Base-by-base conservation (phyloP, 2,888 invertebrate species). In the Philereme vetulata region DNA sequence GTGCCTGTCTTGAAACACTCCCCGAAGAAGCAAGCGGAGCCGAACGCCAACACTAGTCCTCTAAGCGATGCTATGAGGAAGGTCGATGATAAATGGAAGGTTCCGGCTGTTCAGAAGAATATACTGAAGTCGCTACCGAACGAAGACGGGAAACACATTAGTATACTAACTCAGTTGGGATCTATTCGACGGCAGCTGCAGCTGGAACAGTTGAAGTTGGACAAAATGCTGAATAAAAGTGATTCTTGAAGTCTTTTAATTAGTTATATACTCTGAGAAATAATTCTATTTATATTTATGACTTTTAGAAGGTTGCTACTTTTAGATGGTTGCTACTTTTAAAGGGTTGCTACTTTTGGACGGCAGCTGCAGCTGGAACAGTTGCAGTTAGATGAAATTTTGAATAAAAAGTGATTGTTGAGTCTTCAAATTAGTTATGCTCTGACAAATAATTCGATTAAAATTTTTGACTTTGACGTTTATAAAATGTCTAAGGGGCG, bases 111-210 rank as follows among this genome's bases (percentile, higher is more conserved):
- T n/a, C 95, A 95, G 76, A 94, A 93, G 80, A 93, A 93, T 77
- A 92, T 93, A 62, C 67, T 94, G 51, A 93, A 92, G 71, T 87
- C 89, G 9, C 62, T 88, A 42, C 84, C 90, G 0, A 86, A 82
- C 7, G 86, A 85, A 4, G 90, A 93, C 48, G 93, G 93, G 9
- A 90, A 89, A 64, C 90, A 85, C 70, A 88, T 94, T 55, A 91
- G 80, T 68, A 94, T 95, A 60, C 72, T 95, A 64, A 95, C 95
- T 0, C 95, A 95, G 75, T 80, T 95, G 42, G 95, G 95, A 0
- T 95, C 95, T 9, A 95, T 95, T 58, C 81, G 95, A 44, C 88
- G 94, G 70, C 95, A 95, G 71, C 73, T 95, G 71, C 95, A 95
- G 68, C 85, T 94, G 46, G 95, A 95, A 60, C 94, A 95, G 76